Evolutionary conservation across 2,888 invertebrate genomes (phyloP), one percentile per base, ranked within the genome.

Genomic region (Argyresthia albistria): DNA sequence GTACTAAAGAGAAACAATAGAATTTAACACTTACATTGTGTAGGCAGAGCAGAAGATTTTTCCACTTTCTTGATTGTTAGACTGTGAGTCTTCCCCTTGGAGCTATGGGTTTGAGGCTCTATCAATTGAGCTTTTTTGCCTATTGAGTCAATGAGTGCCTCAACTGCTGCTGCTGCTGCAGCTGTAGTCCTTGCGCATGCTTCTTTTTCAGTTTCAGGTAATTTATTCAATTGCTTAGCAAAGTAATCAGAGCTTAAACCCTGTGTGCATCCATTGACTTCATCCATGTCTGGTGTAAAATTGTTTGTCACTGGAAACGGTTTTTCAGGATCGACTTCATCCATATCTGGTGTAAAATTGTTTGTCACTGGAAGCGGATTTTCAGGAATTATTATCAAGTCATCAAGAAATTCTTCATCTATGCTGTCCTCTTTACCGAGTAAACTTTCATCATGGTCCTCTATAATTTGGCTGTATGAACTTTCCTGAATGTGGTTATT

Each of bases 381-480:
- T 49, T 16, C 61, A 58, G 35, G 71, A 55, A 70, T 74, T 53
- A 61, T 69, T 55, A 77, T 78, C n/a, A 74, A 60, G 59, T 81
- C 76, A 57, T 77, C 67, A 55, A 71, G 63, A 60, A 65, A 63
- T 53, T 71, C 71, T 56, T 76, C 73, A 54, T 72, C 70, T 55
- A 68, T 35, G 7, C 67, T 59, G 57, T 65, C 59, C 45, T 62
- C 59, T 50, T 62, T 58, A 54, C 59, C 14, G 37, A 57, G 48
- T 63, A 59, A 47, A 61, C 50, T 16, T 4, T 54, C 54, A 46
- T 51, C 45, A 9, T 39, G 48, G 51, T 57, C 59, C 57, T 66
- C 67, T 65, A 84, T 84, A 58, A 78, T 61, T 62, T 84, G 84
- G 60, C 83, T 83, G 58, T 86, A 84, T 16, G 86, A 84, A 53